Base-by-base conservation (phyloP, 2,888 invertebrate genomes). In the Apeira syringaria region DNA sequence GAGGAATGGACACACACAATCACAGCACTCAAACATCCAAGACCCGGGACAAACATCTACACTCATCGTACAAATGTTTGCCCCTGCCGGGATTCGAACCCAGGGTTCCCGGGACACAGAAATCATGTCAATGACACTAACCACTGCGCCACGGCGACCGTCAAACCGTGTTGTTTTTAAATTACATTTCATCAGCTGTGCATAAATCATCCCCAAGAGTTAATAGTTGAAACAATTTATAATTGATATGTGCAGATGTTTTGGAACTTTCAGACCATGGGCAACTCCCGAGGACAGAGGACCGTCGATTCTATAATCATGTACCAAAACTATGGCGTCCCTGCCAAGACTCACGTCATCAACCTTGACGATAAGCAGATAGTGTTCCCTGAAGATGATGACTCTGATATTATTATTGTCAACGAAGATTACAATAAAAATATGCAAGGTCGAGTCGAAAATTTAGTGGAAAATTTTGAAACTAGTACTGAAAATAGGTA, bases 231-330 rank as follows among this genome's bases (percentile, higher is more conserved):
- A 33, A 51, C 59, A 66, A 59, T 59, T 54, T 77, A 53, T 84
- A 76, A 87, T 87, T 90, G 89, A 90, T 91, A 82, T 84, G 87
- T 90, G 83, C 92, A 96, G 96, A 92, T 92, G 80, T 93, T 95
- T 76, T 95, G 95, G 95, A 94, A 95, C 67, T 95, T 95, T 77
- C 96, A 95, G 93, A 92, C 92, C 28, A 91, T 92, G 61, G 91
- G 92, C 0, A 94, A 93, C 77, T 94, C 93, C 0, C 91, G 94
- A 46, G 94, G 94, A 24, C 95, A 94, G 74, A 91, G 94, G 42
- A 93, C 94, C 84, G 86, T 79, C 0, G 87, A 88, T 35, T 89
- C 83, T 0, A 67, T 86, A 10, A 73, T 80, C 8, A 77, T 83
- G 77, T 83, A 86, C 34, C 80, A 82, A 47, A 85, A 87, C 59